A percentile compares a stretch with the other conserved stretches of the same genome.
These are phyloP conservation scores for Oncorhynchus keta DNA, from an alignment of 2,113 vertebrate genomes.

Conservation along the genomic window DNA sequence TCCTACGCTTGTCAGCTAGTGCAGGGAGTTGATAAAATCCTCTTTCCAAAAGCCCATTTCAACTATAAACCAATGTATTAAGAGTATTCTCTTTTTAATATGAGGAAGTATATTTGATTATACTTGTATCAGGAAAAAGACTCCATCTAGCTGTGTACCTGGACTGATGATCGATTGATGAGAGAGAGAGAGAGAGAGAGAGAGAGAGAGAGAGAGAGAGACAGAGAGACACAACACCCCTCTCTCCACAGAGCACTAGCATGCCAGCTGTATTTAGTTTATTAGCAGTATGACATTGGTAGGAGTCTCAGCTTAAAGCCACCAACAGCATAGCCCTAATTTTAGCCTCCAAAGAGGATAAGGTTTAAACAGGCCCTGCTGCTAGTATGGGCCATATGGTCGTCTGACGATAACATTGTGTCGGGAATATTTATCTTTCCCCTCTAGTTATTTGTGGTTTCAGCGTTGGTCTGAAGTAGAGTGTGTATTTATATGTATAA, in stretches of 20 bases:
- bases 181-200: too few species aligned
- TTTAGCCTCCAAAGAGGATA: constrained; percentile 98
- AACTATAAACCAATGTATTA: too few species aligned
- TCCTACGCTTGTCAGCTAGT: constrained; percentile 59
- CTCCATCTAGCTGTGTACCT: too few species aligned
- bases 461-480: constrained; percentile 2
- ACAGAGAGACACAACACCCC: background rate
- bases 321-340: constrained; percentile 92
- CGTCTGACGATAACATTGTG: constrained; percentile 86
- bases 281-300: constrained; percentile 77
- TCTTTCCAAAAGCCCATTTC: constrained; percentile 37
- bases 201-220: background rate
- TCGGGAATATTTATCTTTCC: constrained; percentile 78
- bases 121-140: background rate
- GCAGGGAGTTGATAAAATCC: constrained; percentile 66
- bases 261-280: constrained; percentile 44
- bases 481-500: background rate
- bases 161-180: too few species aligned
- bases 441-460: constrained; percentile 31
- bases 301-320: constrained; percentile 77
- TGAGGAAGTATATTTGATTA: constrained; percentile 34
- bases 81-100: background rate
- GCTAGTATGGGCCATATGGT: constrained; percentile 93
- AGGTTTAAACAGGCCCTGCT: constrained; percentile 91
- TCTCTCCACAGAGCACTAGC: constrained; percentile 12